phyloP scores from a whole-genome alignment of 2,113 vertebrate species.

The Melanerpes aurifrons region DNA sequence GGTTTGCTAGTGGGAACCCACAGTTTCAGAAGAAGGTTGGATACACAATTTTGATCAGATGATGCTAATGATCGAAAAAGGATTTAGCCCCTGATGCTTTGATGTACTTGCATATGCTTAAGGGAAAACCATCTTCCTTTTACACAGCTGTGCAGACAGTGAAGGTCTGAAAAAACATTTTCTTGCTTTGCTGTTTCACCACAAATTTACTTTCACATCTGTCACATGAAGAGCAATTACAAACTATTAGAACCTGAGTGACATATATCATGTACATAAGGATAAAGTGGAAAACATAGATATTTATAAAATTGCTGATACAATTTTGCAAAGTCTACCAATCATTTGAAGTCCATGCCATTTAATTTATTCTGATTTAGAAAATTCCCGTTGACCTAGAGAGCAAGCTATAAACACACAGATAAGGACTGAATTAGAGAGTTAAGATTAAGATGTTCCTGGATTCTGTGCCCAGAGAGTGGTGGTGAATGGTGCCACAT shows the following conservation, averaged over 20 bases:
- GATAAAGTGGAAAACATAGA: background rate
- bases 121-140: background rate
- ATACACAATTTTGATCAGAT: background rate
- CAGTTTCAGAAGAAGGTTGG: background rate
- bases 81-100: background rate
- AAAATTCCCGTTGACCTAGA: background rate
- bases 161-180: background rate
- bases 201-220: background rate
- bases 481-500: too few relatives aligned
- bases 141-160: background rate
- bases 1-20: background rate
- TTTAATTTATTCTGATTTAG: background rate
- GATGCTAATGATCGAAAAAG: background rate
- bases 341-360: background rate
- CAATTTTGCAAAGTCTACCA: background rate
- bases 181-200: background rate
- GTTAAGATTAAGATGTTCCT: background rate
- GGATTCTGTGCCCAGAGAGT: too few relatives aligned
- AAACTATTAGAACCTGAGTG: background rate
- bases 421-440: background rate
- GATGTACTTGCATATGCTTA: background rate
- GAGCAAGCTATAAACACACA: background rate
- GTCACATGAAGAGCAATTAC: background rate
- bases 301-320: background rate
- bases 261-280: background rate